These are phyloP conservation scores for Sweltsa coloradensis DNA, from an alignment of 1,140 invertebrate species.

Conservation along the genomic window DNA sequence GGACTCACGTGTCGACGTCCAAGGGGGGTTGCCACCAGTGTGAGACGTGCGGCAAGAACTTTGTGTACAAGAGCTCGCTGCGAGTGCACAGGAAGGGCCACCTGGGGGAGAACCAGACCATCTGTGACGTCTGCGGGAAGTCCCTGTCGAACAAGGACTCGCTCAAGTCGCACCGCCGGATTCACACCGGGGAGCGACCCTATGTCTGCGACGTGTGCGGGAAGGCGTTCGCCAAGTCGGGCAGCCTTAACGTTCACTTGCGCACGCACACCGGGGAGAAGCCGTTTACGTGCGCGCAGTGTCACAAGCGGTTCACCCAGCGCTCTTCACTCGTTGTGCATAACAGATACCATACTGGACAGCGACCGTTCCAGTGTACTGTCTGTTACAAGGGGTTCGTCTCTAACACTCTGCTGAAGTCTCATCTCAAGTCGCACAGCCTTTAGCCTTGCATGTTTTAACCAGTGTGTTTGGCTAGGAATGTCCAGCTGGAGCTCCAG, in stretches of 20 bases:
- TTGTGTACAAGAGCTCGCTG: slow-evolving; percentile 24
- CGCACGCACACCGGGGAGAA: slow-evolving; percentile 63
- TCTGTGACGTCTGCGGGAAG: slow-evolving; percentile 37
- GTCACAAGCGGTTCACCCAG: slow-evolving; percentile 41
- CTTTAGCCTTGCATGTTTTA: background rate
- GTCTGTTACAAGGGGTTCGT: slow-evolving; percentile 11
- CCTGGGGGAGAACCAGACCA: slow-evolving; percentile 36
- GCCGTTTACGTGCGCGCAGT: slow-evolving; percentile 48
- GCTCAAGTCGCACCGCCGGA: slow-evolving; percentile 28
- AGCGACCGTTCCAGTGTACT: slow-evolving; percentile 30
- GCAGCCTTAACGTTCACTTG: slow-evolving; percentile 44
- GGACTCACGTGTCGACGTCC: slow-evolving; percentile 37
- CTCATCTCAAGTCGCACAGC: slow-evolving; percentile 17
- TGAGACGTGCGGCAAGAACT: slow-evolving; percentile 23
- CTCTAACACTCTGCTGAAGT: slow-evolving; percentile 16
- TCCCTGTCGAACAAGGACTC: slow-evolving; percentile 41
- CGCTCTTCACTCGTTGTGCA: slow-evolving; percentile 34
- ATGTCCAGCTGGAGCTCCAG: too few species aligned
- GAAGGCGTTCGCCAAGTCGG: slow-evolving; percentile 25
- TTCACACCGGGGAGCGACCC: slow-evolving; percentile 31
- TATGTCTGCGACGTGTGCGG: slow-evolving; percentile 33
- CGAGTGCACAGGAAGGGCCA: slow-evolving; percentile 36
- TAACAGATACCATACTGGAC: slow-evolving; percentile 26
- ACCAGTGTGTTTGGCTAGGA: background rate
- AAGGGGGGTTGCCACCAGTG: slow-evolving; percentile 34